A percentile compares a stretch with the other conserved stretches of the same genome.
Evolutionary conservation across 2,797 vertebrate genomes (phyloP).

Genomic region (Mareca strepera): DNA sequence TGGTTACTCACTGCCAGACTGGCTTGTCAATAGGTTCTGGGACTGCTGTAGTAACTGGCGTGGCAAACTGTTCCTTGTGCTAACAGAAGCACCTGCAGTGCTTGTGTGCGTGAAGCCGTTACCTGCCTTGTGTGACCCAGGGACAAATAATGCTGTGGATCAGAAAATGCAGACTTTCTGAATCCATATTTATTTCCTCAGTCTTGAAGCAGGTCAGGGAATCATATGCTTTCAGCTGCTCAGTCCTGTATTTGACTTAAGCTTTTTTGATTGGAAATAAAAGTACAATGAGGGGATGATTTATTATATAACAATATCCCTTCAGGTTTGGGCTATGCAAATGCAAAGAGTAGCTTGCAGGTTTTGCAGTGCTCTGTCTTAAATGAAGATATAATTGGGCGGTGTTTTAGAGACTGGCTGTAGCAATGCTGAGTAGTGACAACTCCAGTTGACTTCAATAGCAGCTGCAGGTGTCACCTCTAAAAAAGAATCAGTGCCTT

Average conservation of each 20-base stretch:
- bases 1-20: not conserved
- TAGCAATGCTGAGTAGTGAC: not conserved
- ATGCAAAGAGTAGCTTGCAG: not conserved
- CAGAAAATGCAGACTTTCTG: not conserved
- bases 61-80: not conserved
- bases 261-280: not conserved
- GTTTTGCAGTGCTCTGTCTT: not conserved
- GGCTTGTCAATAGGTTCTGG: not conserved
- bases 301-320: not conserved
- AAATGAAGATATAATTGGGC: not conserved
- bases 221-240: not conserved
- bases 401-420: slow-evolving; percentile 8
- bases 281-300: not conserved
- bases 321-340: not conserved
- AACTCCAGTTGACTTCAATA: slow-evolving; percentile 56
- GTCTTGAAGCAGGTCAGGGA: not conserved
- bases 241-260: not conserved
- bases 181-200: not conserved
- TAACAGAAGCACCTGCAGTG: not conserved
- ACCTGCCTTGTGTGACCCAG: not conserved
- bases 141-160: not conserved
- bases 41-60: not conserved
- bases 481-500: slow-evolving; percentile 62
- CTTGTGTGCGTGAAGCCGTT: not conserved
- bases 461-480: slow-evolving; percentile 70